Evolutionary conservation across 2,888 invertebrate species (phyloP), one percentile per base, ranked within the genome.

Genomic region (Acleris literana): DNA sequence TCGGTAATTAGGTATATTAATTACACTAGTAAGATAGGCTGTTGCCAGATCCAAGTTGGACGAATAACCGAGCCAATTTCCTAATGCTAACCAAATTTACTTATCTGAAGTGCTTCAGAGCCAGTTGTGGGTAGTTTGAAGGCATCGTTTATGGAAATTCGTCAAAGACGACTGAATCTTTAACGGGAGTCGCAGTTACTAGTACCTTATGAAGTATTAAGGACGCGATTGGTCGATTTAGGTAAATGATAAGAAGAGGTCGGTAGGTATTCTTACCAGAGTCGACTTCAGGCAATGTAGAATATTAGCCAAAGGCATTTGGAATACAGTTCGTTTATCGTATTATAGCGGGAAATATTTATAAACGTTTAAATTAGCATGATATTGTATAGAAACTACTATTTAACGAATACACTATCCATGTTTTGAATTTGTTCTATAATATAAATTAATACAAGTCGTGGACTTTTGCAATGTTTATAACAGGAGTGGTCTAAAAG

Each of bases 121-220:
- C 43, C 49, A 25, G 51, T 56, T 39, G 39, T 55, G 46, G 55
- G 18, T 51, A 49, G 56, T 63, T 56, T 63, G 25, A 56, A 43
- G 51, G 25, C 39, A 48, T 53, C 66, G 57, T 69, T 67, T 68
- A 69, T 69, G 69, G 61, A 68, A 69, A 69, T 63, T 66, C 29
- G 55, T 64, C 59, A 56, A 69, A 62, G 54, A 46, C 58, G 39
- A 61, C 58, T 64, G 67, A 61, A 62, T 66, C 39, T 53, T 63
- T 51, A 63, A 63, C 20, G 22, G 51, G 39, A 62, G 33, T 55
- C 44, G 25, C 49, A 51, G 48, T 39, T 59, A 17, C 11, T 39
- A 33, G 33, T 59, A n/a, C 18, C 63, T 20, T 43, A 25, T 20
- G 16, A 39, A 49, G 55, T 55, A 48, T 63, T 33, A 55, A 55